phyloP scores from a whole-genome alignment of 2,888 invertebrate genomes.

The Lumbricus terrestris region DNA sequence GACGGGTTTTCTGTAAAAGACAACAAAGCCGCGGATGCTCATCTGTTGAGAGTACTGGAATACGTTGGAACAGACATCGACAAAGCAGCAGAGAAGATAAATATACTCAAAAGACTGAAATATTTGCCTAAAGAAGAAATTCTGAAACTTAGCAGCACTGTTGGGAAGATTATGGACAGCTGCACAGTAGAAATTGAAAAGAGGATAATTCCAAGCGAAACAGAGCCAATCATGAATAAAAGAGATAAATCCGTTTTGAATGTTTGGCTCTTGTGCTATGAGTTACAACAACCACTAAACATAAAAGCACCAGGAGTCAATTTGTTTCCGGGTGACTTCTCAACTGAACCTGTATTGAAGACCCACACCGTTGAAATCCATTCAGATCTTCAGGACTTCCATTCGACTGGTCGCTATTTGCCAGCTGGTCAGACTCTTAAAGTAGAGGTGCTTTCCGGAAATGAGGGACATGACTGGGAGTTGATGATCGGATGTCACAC shows the following conservation, averaged over 20 bases:
- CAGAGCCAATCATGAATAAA: not conserved
- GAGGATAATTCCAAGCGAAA: too few species aligned
- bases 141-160: not conserved
- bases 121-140: not conserved
- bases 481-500: slow-evolving; percentile 40
- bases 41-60: not conserved
- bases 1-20: not conserved
- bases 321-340: slow-evolving; percentile 40
- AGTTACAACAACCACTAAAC: too few species aligned
- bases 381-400: slow-evolving; percentile 27
- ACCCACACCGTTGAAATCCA: slow-evolving; percentile 26
- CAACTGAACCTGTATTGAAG: slow-evolving; percentile 15
- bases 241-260: too few species aligned
- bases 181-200: too few species aligned
- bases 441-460: slow-evolving; percentile 20
- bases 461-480: slow-evolving; percentile 34
- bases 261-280: too few species aligned
- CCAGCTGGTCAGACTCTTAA: not conserved
- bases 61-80: not conserved
- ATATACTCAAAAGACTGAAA: not conserved
- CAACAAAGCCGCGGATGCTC: slow-evolving; percentile 6
- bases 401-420: slow-evolving; percentile 37
- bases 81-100: not conserved
- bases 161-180: too few species aligned
- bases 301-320: slow-evolving; percentile 36